Evolutionary conservation across 1,140 invertebrate genomes (phyloP), one percentile per base, ranked within the genome.

Genomic region (Leptopilina boulardi): DNA sequence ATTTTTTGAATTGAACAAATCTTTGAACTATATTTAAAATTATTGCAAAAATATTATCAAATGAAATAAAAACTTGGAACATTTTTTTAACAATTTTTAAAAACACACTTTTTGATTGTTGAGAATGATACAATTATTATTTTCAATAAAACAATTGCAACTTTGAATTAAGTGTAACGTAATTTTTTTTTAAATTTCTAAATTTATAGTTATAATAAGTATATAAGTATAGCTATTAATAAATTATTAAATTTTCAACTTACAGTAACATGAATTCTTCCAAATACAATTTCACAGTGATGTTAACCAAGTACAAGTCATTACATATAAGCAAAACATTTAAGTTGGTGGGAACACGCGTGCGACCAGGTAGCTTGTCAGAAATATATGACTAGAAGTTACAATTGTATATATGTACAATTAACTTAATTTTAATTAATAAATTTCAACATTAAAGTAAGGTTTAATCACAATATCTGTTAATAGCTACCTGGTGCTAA

Each of bases 181-280:
- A 9, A 38, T 8, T 0, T 38, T 38, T 38, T n/a, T n/a, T n/a
- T n/a, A n/a, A n/a, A n/a, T n/a, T n/a, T n/a, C n/a, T n/a, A n/a
- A n/a, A 30, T 30, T 66, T 66, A 26, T 30, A 15, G 8, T 30
- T 30, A 21, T 3, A 9, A 11, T 8, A 9, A 21, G 21, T 15
- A 10, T 26, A 23, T 13, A 30, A 6, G 3, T 30, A 4, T 4
- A 30, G 15, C 0, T 10, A 59, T 59, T 26, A 30, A 30, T 0
- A n/a, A 2, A n/a, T 3, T 30, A 30, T 23, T 66, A 15, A 5
- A 26, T 59, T 26, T n/a, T 51, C 13, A 18, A 66, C 59, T 66
- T 66, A 66, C 59, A 66, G 59, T 66, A 30, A 23, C 59, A 66
- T 66, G 59, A 66, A 66, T 30, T 66, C 23, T n/a, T 66, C 23